Evolutionary conservation across 2,113 vertebrate species (phyloP), one percentile per base, ranked within the genome.

Genomic region (Chauna torquata): DNA sequence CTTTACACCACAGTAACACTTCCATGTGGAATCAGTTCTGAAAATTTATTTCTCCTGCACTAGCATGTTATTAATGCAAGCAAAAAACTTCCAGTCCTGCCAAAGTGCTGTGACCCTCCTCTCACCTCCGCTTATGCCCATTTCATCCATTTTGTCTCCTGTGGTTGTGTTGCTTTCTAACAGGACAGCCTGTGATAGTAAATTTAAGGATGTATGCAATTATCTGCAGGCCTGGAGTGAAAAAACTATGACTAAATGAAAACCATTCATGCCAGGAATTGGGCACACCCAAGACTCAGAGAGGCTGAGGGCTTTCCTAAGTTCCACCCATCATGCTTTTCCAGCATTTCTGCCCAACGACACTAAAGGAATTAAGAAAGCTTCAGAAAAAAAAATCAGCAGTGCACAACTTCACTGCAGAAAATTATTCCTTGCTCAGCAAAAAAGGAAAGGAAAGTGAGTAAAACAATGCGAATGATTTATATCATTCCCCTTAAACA

Each of bases 391-490:
- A 32, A 71, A 71, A 32, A 17, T 76, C 69, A 62, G 69, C 61
- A 87, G 61, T 3, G 4, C 69, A 79, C 25, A 95, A 20, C 15
- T 40, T 87, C 61, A 27, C 52, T 71, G 74, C 24, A 87, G 61
- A 78, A 83, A 92, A 84, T 55, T 83, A 91, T 72, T 89, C 70
- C 74, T 92, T 6, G 3, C 77, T 95, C 94, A 96, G 77, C 79
- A 89, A 81, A 95, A 96, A 76, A 62, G 58, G 27, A 49, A 50
- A 77, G 40, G 42, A 76, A 92, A 91, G 77, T 7, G 27, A 89
- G 61, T 94, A 85, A 94, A 96, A 85, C 89, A 92, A 95, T 79
- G 77, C 7, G 9, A 91, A 76, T 11, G 3, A 95, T 96, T 96
- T 82, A 42, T 75, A 64, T 91, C 20, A 55, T 82, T 95, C 74